phyloP scores from a whole-genome alignment of 1,140 invertebrate species.

The Euborellia annulipes region DNA sequence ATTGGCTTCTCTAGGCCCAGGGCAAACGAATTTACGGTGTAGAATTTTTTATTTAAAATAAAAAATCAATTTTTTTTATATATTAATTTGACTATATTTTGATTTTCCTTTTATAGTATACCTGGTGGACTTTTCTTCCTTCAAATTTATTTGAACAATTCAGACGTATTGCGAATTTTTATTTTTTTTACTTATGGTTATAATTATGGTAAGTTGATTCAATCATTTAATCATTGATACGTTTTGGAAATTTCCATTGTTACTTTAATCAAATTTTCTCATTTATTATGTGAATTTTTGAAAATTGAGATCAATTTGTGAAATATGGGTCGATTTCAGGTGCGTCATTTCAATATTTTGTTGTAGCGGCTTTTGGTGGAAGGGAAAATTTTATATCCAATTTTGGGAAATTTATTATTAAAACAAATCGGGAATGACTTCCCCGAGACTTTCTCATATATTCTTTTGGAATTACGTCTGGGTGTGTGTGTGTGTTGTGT shows the following conservation, averaged over 20 bases:
- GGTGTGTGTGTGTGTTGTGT: too few species aligned
- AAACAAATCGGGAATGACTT: too few species aligned
- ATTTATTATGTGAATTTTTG: not conserved
- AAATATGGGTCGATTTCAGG: not conserved
- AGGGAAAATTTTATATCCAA: too few species aligned
- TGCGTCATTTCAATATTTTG: not conserved
- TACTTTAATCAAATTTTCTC: not conserved
- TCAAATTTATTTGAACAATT: constrained; percentile 78
- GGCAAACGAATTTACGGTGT: not conserved
- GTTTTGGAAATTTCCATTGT: not conserved
- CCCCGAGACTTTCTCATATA: too few species aligned
- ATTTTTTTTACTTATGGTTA: constrained; percentile 56
- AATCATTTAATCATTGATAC: not conserved
- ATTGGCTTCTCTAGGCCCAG: not conserved
- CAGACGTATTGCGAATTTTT: constrained; percentile 68
- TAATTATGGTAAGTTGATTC: constrained; percentile 45
- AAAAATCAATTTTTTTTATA: not conserved
- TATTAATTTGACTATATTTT: not conserved
- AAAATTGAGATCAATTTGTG: not conserved
- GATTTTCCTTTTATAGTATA: constrained; percentile 40
- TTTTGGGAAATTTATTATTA: too few species aligned
- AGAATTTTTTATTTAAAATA: not conserved
- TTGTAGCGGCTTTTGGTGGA: not conserved
- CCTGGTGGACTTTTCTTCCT: constrained; percentile 60
- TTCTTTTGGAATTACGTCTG: too few species aligned